Conservation (phyloP, 2,888 invertebrate species). For the Salpingus planirostris region DNA sequence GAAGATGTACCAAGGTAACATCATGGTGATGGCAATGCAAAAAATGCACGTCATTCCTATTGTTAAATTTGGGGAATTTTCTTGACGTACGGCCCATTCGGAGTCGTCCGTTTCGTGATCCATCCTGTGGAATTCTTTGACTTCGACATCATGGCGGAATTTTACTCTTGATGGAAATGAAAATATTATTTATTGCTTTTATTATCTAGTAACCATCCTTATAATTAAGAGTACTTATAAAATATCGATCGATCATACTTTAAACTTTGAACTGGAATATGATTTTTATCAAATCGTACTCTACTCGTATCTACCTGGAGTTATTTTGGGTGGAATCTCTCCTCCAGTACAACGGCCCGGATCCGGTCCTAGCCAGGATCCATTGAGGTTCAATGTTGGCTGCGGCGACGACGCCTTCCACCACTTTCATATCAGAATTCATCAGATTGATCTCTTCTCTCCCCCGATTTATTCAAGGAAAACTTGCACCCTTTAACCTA, state of each 20-base stretch:
- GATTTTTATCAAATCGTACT: too few relatives aligned
- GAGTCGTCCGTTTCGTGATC: conserved; percentile 42
- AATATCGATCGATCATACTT: too few relatives aligned
- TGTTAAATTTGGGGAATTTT: conserved; percentile 31
- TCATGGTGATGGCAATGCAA: conserved; percentile 44
- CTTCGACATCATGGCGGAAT: conserved; percentile 48
- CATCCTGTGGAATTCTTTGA: conserved; percentile 45
- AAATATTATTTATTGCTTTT: too few relatives aligned
- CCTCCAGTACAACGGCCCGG: conserved; percentile 39
- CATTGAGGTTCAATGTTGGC: conserved; percentile 42
- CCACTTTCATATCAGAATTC: conserved; percentile 5
- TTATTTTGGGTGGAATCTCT: conserved; percentile 31
- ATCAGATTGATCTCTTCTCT: too few relatives aligned
- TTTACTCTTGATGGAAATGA: too few relatives aligned
- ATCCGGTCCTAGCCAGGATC: conserved; percentile 38
- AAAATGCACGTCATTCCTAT: conserved; percentile 46
- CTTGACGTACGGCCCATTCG: conserved; percentile 25
- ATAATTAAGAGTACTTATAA: too few relatives aligned
- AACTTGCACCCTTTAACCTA: conserved; percentile 3
- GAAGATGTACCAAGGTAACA: conserved; percentile 45
- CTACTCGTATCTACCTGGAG: conserved; percentile 33
- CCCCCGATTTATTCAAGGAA: too few relatives aligned
- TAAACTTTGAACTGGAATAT: too few relatives aligned
- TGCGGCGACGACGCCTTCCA: conserved; percentile 24
- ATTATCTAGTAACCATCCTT: too few relatives aligned